Conservation (phyloP, 1,140 invertebrate species). For the Aphelinus certus region DNA sequence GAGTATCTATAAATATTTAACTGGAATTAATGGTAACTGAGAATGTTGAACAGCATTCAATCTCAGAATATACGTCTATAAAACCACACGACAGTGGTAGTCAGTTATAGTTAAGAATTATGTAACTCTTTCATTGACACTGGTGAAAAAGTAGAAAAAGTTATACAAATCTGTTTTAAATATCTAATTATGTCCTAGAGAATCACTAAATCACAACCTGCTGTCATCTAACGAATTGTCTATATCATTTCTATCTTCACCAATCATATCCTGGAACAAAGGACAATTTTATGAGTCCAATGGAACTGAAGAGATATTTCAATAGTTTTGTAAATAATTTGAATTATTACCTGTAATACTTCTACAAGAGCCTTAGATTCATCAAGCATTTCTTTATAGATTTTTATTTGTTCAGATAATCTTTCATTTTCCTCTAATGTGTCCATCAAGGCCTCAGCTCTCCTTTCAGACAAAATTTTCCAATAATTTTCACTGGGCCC, state of each 20-base stretch:
- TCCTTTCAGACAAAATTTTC: conserved; percentile 73
- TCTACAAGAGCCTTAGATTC: conserved; percentile 74
- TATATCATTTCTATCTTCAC: conserved; percentile 58
- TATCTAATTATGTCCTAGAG: conserved; percentile 16
- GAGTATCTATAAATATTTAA: no score
- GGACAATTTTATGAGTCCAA: neutral
- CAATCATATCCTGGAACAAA: conserved; percentile 60
- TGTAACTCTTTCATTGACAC: conserved; percentile 1
- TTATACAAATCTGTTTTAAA: conserved; percentile 5
- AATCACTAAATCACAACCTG: conserved; percentile 41
- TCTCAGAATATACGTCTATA: neutral
- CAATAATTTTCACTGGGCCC: conserved; percentile 75
- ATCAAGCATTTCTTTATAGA: conserved; percentile 74
- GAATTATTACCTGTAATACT: conserved; percentile 70
- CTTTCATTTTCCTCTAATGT: conserved; percentile 73
- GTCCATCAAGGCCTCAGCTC: conserved; percentile 72
- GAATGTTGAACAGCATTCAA: no score
- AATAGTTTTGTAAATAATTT: conserved; percentile 1
- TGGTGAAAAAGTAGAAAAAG: conserved; percentile 6
- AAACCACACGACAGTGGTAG: conserved; percentile 21
- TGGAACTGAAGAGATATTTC: neutral
- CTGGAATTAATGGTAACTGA: no score
- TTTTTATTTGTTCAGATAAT: conserved; percentile 72
- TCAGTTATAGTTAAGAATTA: conserved; percentile 22
- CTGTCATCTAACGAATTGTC: conserved; percentile 62